These are phyloP conservation scores for Rousettus madagascariensis DNA, from an alignment of 2,797 vertebrate species.

Conservation along the genomic window DNA sequence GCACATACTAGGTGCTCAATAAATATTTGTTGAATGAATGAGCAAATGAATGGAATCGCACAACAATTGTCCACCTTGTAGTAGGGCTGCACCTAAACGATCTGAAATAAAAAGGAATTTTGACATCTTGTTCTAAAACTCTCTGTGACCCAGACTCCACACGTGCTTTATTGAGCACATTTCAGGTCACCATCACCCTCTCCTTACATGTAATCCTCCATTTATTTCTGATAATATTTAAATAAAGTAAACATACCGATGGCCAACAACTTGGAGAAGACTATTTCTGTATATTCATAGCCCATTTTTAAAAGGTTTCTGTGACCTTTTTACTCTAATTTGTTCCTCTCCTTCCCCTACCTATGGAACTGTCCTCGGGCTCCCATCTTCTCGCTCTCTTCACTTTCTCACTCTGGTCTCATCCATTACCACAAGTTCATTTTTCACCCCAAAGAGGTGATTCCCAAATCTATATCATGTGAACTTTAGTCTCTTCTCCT, in stretches of 20 bases:
- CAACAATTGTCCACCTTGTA: constrained; percentile 9
- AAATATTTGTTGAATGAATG: constrained; percentile 18
- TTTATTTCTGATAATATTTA: constrained; percentile 56
- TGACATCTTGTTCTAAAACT: constrained; percentile 41
- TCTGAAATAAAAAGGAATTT: constrained; percentile 37
- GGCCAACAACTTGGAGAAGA: constrained; percentile 1
- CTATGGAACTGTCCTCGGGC: background rate
- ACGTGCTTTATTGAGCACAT: constrained; percentile 19
- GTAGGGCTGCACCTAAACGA: background rate
- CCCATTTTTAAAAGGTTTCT: constrained; percentile 20
- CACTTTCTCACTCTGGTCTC: background rate
- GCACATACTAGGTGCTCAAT: constrained; percentile 14
- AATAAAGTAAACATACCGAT: constrained; percentile 59
- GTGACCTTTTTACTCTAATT: background rate
- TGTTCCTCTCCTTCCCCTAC: background rate
- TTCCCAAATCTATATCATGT: background rate
- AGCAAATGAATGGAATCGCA: background rate
- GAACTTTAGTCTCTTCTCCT: constrained; percentile 9
- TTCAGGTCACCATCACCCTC: background rate
- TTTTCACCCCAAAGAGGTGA: background rate
- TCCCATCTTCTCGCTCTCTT: background rate
- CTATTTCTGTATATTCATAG: background rate
- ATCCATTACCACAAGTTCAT: background rate
- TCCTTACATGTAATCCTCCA: constrained; percentile 45
- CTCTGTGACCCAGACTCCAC: background rate